phyloP scores from a whole-genome alignment of 2,888 invertebrate genomes.

The Netelia melanura region DNA sequence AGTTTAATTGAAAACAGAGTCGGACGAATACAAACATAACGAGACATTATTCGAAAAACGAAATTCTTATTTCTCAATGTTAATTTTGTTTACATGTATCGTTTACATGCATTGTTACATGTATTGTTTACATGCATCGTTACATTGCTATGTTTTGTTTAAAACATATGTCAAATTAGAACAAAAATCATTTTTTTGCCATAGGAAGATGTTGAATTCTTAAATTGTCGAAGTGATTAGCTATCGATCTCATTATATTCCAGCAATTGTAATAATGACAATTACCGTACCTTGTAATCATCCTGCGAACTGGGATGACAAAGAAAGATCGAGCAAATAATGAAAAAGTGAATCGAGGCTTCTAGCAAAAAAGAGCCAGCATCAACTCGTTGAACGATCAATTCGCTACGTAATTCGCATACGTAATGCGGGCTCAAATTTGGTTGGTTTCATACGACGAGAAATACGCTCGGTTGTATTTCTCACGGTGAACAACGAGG shows the following conservation, averaged over 20 bases:
- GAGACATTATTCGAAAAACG: not conserved
- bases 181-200: no score
- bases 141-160: no score
- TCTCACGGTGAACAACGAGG: constrained; percentile 37
- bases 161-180: no score
- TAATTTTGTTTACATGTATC: no score
- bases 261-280: not conserved
- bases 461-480: constrained; percentile 66
- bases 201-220: no score
- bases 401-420: constrained; percentile 52
- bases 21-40: not conserved
- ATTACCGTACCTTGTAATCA: not conserved
- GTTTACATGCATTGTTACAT: no score
- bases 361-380: not conserved
- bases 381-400: constrained; percentile 12
- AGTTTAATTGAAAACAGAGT: not conserved
- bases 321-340: not conserved
- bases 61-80: no score
- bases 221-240: no score
- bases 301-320: not conserved
- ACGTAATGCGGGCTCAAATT: constrained; percentile 65
- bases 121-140: no score
- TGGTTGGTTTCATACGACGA: constrained; percentile 44
- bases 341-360: not conserved
- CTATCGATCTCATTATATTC: no score